These are phyloP conservation scores for Catharus fuscescens DNA, from an alignment of 2,113 vertebrate species.

Conservation along the genomic window DNA sequence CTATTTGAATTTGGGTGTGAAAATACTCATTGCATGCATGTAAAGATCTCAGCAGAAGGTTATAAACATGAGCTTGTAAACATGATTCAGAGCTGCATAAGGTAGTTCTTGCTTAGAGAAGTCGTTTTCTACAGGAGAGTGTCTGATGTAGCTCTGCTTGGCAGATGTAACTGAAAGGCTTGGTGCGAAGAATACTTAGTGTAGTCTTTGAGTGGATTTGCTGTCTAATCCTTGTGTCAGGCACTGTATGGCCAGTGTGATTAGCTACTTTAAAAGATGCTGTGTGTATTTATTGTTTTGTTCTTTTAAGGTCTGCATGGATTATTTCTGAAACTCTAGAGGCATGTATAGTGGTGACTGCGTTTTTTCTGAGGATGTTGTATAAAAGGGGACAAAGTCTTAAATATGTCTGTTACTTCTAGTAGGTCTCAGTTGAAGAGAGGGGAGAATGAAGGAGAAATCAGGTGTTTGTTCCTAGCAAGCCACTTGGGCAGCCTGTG, in stretches of 20 bases:
- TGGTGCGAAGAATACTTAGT: background rate
- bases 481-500: background rate
- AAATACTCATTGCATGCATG: background rate
- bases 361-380: background rate
- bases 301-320: background rate
- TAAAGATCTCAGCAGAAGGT: background rate
- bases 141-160: background rate
- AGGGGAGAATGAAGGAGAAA: background rate
- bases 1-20: background rate
- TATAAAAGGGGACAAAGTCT: background rate
- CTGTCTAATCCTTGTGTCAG: background rate
- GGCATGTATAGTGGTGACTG: background rate
- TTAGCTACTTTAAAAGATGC: background rate
- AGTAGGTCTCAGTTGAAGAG: background rate
- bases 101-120: background rate
- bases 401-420: background rate
- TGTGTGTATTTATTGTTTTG: background rate
- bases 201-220: background rate
- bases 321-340: background rate
- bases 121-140: background rate
- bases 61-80: background rate
- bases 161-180: background rate
- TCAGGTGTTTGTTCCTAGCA: background rate
- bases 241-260: accelerated
- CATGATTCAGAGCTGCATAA: background rate